Evolutionary conservation across 2,797 vertebrate genomes (phyloP).

Genomic region (Okamejei kenojei): DNA sequence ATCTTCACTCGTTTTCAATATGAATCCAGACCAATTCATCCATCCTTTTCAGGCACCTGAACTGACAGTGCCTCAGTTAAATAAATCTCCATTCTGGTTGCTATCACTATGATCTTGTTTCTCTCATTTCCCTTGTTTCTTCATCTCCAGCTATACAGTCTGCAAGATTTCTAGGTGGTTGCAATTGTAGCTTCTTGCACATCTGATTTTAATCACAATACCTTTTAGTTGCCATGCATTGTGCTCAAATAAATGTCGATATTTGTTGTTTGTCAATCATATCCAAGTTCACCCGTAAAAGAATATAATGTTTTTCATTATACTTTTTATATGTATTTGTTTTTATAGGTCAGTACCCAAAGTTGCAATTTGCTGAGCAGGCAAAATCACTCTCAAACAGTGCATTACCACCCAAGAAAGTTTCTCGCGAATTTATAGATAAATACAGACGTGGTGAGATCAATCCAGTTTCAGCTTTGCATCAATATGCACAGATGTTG

Average conservation of each 20-base stretch:
- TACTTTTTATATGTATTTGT: neutral
- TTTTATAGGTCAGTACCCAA: slow-evolving; percentile 49
- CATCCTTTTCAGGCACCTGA: neutral
- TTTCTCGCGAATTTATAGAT: slow-evolving; percentile 56
- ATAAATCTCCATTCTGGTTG: neutral
- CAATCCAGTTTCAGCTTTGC: slow-evolving; percentile 70
- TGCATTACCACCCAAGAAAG: slow-evolving; percentile 46
- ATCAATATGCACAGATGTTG: slow-evolving; percentile 66
- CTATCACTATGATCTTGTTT: neutral
- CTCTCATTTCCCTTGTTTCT: neutral
- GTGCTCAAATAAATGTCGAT: neutral
- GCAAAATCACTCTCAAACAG: slow-evolving; percentile 38
- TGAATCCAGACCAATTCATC: neutral
- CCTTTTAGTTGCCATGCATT: neutral
- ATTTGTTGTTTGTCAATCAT: neutral
- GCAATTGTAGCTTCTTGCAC: neutral
- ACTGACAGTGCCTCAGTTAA: neutral
- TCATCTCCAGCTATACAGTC: neutral
- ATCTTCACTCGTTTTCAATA: neutral
- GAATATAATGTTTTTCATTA: neutral
- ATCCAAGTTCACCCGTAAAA: neutral
- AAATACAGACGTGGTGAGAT: slow-evolving; percentile 62
- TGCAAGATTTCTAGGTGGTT: neutral
- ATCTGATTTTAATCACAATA: neutral
- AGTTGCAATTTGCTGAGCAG: slow-evolving; percentile 46